phyloP scores from a whole-genome alignment of 2,888 invertebrate genomes.

The Orthosia gracilis region DNA sequence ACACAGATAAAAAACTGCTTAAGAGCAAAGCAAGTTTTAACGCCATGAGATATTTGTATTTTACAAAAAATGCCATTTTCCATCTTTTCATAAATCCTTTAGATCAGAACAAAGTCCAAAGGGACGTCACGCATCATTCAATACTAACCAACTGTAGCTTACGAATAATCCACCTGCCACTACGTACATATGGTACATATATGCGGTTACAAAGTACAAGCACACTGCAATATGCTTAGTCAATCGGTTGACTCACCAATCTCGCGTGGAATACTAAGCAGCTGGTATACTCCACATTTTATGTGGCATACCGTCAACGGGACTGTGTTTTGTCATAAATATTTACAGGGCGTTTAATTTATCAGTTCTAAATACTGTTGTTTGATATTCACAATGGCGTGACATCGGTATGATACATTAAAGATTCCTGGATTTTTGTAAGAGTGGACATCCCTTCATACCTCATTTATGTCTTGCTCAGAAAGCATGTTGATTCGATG shows the following conservation, averaged over 20 bases:
- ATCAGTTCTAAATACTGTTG: constrained; percentile 18
- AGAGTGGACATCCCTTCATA: no score
- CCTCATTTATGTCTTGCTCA: no score
- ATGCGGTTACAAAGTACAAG: constrained; percentile 4
- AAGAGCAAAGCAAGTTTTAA: no score
- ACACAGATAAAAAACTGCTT: no score
- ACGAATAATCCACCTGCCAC: constrained; percentile 14
- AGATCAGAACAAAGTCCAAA: not conserved
- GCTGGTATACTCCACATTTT: constrained; percentile 40
- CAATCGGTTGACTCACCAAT: constrained; percentile 51
- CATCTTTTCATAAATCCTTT: not conserved
- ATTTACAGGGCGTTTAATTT: constrained; percentile 34
- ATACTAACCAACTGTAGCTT: constrained; percentile 7
- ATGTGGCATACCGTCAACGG: constrained; percentile 46
- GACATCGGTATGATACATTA: not conserved
- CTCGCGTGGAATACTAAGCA: constrained; percentile 46
- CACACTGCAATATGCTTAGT: constrained; percentile 34
- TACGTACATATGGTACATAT: constrained; percentile 25
- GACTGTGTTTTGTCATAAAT: constrained; percentile 53
- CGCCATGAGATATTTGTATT: no score
- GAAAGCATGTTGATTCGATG: no score
- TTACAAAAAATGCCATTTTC: not conserved
- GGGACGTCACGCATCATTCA: not conserved
- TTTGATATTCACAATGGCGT: constrained; percentile 28
- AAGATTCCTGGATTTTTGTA: not conserved